Conservation (phyloP, 1,140 invertebrate species). For the Thrips palmi region DNA sequence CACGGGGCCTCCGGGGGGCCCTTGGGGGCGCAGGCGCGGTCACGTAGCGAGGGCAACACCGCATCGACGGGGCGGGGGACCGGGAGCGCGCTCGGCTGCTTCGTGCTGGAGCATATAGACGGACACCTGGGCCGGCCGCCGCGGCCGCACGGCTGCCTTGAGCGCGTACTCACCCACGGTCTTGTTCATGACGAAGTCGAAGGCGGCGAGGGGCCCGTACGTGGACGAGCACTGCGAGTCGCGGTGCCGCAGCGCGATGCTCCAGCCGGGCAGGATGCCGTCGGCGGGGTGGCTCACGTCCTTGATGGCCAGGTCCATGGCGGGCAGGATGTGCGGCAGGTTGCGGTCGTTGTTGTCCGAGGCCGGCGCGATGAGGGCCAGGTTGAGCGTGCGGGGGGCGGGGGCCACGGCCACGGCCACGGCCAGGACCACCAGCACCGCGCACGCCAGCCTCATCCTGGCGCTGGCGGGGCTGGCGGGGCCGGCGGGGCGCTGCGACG, state of each 20-base stretch:
- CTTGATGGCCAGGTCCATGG: conserved; percentile 49
- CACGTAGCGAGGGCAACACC: too few species aligned
- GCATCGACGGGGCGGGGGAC: too few species aligned
- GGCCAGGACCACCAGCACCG: too few species aligned
- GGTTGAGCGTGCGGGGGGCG: conserved; percentile 26
- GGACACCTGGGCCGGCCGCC: too few species aligned
- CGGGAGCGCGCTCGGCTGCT: too few species aligned
- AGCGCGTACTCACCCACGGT: conserved; percentile 34
- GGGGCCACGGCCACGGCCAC: too few species aligned
- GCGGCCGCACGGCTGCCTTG: too few species aligned
- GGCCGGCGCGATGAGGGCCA: conserved; percentile 47
- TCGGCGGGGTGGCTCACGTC: conserved; percentile 31
- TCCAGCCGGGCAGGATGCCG: conserved; percentile 42
- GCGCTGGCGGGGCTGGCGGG: too few species aligned
- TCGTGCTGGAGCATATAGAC: too few species aligned
- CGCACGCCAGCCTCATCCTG: conserved; percentile 18
- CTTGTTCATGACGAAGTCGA: conserved; percentile 52
- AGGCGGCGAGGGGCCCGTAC: conserved; percentile 54
- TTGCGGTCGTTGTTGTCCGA: conserved; percentile 38
- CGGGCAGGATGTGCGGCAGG: conserved; percentile 48
- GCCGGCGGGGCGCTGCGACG: too few species aligned
- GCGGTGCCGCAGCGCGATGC: conserved; percentile 42
- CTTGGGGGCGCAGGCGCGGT: too few species aligned
- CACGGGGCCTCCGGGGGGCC: too few species aligned
- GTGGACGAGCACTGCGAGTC: conserved; percentile 66